These are phyloP conservation scores for Ataeniobius toweri DNA, from an alignment of 2,797 vertebrate species.

Conservation along the genomic window DNA sequence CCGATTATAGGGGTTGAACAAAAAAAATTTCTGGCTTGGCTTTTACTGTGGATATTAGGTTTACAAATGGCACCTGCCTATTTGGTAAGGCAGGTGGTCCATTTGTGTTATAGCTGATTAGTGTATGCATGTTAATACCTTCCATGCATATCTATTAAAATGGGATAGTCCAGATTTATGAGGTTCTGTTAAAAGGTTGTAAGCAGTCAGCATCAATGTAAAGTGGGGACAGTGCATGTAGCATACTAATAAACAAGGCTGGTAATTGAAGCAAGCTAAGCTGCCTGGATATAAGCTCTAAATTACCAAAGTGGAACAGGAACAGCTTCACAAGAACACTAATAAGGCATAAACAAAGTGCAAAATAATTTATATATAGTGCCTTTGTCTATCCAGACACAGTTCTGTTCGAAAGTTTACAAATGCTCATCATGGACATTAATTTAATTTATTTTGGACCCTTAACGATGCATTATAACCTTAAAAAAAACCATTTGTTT, in stretches of 20 bases:
- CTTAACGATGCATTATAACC: no score
- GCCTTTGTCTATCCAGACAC: not conserved
- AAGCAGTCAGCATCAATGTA: not conserved
- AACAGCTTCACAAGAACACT: not conserved
- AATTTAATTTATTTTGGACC: no score
- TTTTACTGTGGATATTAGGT: not conserved
- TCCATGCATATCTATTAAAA: not conserved
- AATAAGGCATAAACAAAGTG: constrained; percentile 4
- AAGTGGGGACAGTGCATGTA: constrained; percentile 3
- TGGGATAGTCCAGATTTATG: not conserved
- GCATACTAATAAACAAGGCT: constrained; percentile 4
- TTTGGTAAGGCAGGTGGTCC: not conserved
- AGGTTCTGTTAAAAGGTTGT: not conserved
- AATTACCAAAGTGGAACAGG: not conserved
- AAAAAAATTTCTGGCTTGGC: no score
- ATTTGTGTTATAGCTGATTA: not conserved
- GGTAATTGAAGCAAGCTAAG: not conserved
- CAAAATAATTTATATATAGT: not conserved
- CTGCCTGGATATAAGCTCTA: not conserved
- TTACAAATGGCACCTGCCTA: not conserved
- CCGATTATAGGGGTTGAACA: not conserved
- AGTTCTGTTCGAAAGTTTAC: not conserved
- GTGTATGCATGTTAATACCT: not conserved
- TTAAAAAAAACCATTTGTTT: no score
- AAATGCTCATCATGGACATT: constrained; percentile 1